Evolutionary conservation across 2,113 vertebrate genomes (phyloP).

Genomic region (Eretmochelys imbricata): DNA sequence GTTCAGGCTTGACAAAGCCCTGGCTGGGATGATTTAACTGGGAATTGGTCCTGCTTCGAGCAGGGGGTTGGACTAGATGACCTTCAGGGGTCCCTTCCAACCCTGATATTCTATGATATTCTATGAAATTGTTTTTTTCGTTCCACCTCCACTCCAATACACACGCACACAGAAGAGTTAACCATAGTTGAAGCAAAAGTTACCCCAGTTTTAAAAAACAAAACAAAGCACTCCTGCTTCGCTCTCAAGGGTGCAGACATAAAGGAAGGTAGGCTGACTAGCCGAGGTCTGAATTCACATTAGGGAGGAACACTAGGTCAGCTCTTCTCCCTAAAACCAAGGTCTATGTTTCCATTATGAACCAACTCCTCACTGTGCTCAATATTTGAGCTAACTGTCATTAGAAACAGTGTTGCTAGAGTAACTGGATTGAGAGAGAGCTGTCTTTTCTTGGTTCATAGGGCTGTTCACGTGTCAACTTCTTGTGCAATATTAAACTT

Average conservation of each 20-base stretch:
- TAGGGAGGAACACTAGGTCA: neutral
- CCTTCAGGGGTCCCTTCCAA: too few species aligned
- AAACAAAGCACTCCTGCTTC: neutral
- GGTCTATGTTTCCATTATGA: neutral
- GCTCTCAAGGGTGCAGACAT: fast-evolving
- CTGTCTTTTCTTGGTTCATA: conserved; percentile 14
- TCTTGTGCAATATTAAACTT: neutral
- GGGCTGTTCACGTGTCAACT: conserved; percentile 16
- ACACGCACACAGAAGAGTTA: fast-evolving
- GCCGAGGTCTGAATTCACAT: fast-evolving
- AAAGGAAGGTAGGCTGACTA: neutral
- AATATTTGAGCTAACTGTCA: neutral
- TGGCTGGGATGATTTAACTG: too few species aligned
- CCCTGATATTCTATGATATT: too few species aligned
- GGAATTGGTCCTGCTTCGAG: too few species aligned
- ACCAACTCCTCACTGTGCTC: neutral
- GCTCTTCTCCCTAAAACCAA: neutral
- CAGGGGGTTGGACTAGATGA: too few species aligned
- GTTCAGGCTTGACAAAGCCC: too few species aligned
- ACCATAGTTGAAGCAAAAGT: fast-evolving
- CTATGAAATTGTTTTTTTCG: fast-evolving
- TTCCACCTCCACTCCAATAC: neutral
- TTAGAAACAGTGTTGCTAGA: conserved; percentile 32
- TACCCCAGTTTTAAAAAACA: fast-evolving
- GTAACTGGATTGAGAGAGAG: conserved; percentile 44